Conservation (phyloP, 2,113 vertebrate genomes). For the Plectropomus leopardus region DNA sequence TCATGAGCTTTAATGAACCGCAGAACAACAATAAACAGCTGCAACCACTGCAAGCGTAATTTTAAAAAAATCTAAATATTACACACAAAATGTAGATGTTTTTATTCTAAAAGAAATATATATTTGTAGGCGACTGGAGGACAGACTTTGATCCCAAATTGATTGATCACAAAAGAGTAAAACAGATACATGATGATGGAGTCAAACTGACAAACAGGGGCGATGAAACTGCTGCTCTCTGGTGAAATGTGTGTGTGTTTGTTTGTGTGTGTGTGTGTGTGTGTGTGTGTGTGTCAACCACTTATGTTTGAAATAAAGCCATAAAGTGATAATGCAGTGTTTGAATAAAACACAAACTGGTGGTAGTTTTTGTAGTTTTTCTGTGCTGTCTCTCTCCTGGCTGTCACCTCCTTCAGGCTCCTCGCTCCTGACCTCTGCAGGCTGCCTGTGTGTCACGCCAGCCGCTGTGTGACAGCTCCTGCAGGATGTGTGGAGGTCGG, state of each 20-base stretch:
- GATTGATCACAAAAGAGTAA: neutral
- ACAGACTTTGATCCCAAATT: neutral
- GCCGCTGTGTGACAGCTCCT: constrained; percentile 34
- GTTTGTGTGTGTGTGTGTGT: no score
- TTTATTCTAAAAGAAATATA: neutral
- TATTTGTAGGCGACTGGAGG: neutral
- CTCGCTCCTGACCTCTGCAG: constrained; percentile 39
- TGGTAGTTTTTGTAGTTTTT: no score
- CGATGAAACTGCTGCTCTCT: neutral
- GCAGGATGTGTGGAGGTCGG: constrained; percentile 56
- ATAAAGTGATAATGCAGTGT: neutral
- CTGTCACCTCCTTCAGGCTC: constrained; percentile 31
- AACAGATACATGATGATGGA: neutral
- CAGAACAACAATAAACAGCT: neutral
- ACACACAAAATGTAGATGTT: neutral
- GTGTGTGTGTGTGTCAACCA: no score
- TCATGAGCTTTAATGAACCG: neutral
- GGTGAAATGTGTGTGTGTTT: neutral
- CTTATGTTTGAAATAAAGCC: neutral
- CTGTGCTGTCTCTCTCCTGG: neutral
- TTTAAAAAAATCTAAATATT: neutral
- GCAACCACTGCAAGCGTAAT: neutral
- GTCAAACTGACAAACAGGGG: neutral
- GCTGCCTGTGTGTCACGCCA: constrained; percentile 2
- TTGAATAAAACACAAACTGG: no score